Conservation (phyloP, 2,888 invertebrate genomes). For the Hymenopus coronatus region DNA sequence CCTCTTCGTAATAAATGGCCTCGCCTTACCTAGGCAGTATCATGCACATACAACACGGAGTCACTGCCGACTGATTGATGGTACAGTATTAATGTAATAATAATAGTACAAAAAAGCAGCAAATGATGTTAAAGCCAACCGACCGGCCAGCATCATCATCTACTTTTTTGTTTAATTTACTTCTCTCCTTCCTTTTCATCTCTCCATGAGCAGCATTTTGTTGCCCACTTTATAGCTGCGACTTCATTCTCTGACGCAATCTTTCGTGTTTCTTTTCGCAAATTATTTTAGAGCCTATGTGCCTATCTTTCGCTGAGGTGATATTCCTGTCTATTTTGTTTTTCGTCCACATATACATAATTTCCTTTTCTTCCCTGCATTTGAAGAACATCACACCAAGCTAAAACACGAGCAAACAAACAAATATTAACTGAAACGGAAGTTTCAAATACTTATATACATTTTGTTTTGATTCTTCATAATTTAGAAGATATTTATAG, state of each 20-base stretch:
- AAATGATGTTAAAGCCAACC: not conserved
- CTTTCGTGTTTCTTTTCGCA: no score
- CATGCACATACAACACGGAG: not conserved
- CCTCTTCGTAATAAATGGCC: not conserved
- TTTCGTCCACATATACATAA: no score
- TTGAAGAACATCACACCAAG: no score
- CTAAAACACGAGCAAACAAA: no score
- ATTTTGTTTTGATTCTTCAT: no score
- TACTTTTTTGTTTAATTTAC: not conserved
- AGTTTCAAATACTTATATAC: no score
- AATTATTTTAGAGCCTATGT: no score
- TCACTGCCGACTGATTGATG: not conserved
- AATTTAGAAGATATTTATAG: no score
- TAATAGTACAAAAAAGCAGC: not conserved
- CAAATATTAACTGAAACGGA: no score
- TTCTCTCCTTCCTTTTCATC: not conserved
- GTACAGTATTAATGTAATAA: constrained; percentile 1
- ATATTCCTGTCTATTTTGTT: no score
- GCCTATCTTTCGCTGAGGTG: no score
- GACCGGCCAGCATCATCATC: not conserved
- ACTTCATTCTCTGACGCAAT: not conserved
- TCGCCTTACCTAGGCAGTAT: not conserved
- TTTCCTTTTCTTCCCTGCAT: no score
- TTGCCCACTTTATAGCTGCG: not conserved
- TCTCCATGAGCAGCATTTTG: not conserved